Conservation (phyloP, 2,113 vertebrate genomes). For the Carassius carassius region DNA sequence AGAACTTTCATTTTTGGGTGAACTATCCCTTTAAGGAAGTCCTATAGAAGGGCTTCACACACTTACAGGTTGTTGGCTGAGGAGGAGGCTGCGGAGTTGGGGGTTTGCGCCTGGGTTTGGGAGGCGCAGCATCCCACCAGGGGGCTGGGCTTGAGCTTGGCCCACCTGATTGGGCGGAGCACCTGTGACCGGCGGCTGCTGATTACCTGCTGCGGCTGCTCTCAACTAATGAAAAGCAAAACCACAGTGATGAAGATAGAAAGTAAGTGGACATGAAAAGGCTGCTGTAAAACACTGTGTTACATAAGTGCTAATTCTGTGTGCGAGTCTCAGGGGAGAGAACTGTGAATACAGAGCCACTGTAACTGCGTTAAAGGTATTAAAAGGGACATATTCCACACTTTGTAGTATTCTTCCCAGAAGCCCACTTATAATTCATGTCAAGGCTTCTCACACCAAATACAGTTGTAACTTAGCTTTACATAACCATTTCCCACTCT, state of each 20-base stretch:
- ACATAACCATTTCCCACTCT: neutral
- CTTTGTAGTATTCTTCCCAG: slow-evolving; percentile 3
- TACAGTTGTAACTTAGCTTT: neutral
- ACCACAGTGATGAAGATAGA: neutral
- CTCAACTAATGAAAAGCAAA: slow-evolving; percentile 72
- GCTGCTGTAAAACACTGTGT: neutral
- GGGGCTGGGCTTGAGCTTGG: slow-evolving; percentile 75
- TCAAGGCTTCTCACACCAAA: neutral
- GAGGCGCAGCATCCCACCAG: slow-evolving; percentile 83
- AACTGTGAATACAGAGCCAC: slow-evolving; percentile 12
- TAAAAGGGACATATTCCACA: slow-evolving; percentile 11
- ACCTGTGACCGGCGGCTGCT: slow-evolving; percentile 73
- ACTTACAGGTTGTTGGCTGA: slow-evolving; percentile 88
- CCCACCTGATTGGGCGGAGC: slow-evolving; percentile 80
- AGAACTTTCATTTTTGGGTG: neutral
- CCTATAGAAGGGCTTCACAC: neutral
- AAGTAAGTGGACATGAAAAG: slow-evolving; percentile 6
- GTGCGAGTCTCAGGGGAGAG: neutral
- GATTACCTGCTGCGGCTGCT: slow-evolving; percentile 75
- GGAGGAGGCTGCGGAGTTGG: slow-evolving; percentile 89
- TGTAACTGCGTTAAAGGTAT: neutral
- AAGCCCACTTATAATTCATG: slow-evolving; percentile 14
- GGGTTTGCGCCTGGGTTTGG: slow-evolving; percentile 91
- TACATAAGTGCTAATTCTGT: neutral
- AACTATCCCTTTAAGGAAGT: neutral